Evolutionary conservation across 2,113 vertebrate genomes (phyloP), one percentile per base, ranked within the genome.

Genomic region (Saguinus midas): DNA sequence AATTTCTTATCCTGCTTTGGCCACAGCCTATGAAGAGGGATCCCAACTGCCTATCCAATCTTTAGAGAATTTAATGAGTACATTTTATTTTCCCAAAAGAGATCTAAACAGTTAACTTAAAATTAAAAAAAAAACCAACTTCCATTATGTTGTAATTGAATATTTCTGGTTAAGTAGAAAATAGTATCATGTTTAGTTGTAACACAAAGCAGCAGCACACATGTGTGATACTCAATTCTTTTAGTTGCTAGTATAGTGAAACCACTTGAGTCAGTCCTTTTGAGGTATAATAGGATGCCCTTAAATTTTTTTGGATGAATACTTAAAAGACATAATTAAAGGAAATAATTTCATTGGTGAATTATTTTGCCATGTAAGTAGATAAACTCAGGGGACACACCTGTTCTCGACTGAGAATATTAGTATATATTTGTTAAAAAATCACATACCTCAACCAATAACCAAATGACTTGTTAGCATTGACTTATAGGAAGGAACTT

Each of bases 1-100:
- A 92, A 96, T 91, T 96, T 96, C 40, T 80, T 73, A 87, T n/a
- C 11, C 52, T 85, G 13, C 84, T 80, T 93, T 88, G 86, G 23
- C 40, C 64, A 72, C 20, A 66, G 43, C 18, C 68, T 85, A n/a
- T 66, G 81, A 88, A 87, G 48, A 89, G 55, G 64, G 78, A 91
- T 82, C 87, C 12, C 5, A 78, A 40, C 17, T 94, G 66, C 52
- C 88, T 76, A 64, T 35, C 52, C 29, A 78, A 13, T 91, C 32
- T 84, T 96, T 73, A 88, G 23, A 52, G 27, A 35, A 73, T 89
- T 80, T 86, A 90, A 80, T 94, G 35, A 81, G 37, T 37, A 57
- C 27, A 80, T 68, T 92, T 81, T 82, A 66, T 87, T 50, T 89
- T 90, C 12, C 35, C 29, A 6, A 72, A 72, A 37, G 23, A 45